A percentile compares a stretch with the other conserved stretches of the same genome.
phyloP scores from a whole-genome alignment of 2,888 invertebrate species.

The Scrobipalpa costella region DNA sequence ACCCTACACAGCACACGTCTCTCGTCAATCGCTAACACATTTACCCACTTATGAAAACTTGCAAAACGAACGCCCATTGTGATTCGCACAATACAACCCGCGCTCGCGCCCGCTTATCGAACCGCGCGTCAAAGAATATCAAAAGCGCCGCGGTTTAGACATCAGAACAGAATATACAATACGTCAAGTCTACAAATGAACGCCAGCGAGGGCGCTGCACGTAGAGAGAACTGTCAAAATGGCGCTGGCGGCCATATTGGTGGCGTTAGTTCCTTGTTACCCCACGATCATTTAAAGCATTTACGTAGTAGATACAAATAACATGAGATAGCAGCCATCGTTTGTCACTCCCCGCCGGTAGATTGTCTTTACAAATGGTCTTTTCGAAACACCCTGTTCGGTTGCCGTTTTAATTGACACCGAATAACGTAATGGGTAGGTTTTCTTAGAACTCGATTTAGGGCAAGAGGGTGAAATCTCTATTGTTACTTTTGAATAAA shows the following conservation, averaged over 20 bases:
- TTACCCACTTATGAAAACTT: constrained; percentile 80
- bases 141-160: constrained; percentile 76
- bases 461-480: not conserved
- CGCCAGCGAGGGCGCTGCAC: too few species aligned
- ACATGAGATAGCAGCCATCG: constrained; percentile 44
- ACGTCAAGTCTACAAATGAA: too few species aligned
- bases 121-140: constrained; percentile 75
- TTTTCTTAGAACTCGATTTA: not conserved
- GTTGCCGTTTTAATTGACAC: constrained; percentile 65
- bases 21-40: constrained; percentile 76
- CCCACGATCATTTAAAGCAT: too few species aligned
- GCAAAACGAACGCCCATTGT: constrained; percentile 73
- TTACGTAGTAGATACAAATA: constrained; percentile 43
- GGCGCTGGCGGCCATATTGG: too few species aligned
- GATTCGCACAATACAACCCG: constrained; percentile 49
- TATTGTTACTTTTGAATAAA: not conserved
- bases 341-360: constrained; percentile 74
- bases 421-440: constrained; percentile 28
- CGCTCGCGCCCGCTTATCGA: constrained; percentile 69
- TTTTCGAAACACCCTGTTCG: constrained; percentile 62
- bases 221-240: too few species aligned
- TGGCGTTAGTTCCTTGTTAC: too few species aligned
- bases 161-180: too few species aligned
- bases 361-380: constrained; percentile 75
- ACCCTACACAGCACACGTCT: constrained; percentile 49